Evolutionary conservation across 1,140 invertebrate species (phyloP).

Genomic region (Drosophila tsacasi): DNA sequence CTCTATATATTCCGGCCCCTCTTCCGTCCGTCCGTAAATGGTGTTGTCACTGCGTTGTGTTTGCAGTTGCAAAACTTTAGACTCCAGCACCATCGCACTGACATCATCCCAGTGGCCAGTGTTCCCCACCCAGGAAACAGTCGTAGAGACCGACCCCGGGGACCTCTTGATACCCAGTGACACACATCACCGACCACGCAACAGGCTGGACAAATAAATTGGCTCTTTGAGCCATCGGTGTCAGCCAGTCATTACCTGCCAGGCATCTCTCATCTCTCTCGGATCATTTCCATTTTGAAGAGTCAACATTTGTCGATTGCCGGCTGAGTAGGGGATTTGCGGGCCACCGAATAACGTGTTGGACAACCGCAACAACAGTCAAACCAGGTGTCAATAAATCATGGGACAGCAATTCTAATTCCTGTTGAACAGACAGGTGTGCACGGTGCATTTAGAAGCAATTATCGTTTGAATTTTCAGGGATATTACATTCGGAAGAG

Average conservation of each 20-base stretch:
- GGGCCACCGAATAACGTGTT: slow-evolving; percentile 20
- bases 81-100: slow-evolving; percentile 46
- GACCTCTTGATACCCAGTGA: slow-evolving; percentile 27
- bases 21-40: slow-evolving; percentile 30
- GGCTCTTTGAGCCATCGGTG: slow-evolving; percentile 27
- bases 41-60: slow-evolving; percentile 62
- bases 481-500: not conserved
- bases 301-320: slow-evolving; percentile 17
- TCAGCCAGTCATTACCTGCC: slow-evolving; percentile 38
- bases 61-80: slow-evolving; percentile 69
- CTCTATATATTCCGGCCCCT: slow-evolving; percentile 1
- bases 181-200: slow-evolving; percentile 38
- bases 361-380: slow-evolving; percentile 14
- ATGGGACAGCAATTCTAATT: not conserved
- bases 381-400: slow-evolving; percentile 38
- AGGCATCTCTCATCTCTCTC: slow-evolving; percentile 9
- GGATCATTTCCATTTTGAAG: slow-evolving; percentile 19
- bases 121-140: slow-evolving; percentile 4
- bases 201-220: slow-evolving; percentile 69
- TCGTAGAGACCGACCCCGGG: not conserved
- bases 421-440: not conserved
- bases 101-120: slow-evolving; percentile 52
- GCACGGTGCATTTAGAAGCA: not conserved
- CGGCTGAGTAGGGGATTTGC: not conserved
- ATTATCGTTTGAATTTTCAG: not conserved